Evolutionary conservation across 2,888 invertebrate genomes (phyloP), one percentile per base, ranked within the genome.

Genomic region (Operophtera brumata): DNA sequence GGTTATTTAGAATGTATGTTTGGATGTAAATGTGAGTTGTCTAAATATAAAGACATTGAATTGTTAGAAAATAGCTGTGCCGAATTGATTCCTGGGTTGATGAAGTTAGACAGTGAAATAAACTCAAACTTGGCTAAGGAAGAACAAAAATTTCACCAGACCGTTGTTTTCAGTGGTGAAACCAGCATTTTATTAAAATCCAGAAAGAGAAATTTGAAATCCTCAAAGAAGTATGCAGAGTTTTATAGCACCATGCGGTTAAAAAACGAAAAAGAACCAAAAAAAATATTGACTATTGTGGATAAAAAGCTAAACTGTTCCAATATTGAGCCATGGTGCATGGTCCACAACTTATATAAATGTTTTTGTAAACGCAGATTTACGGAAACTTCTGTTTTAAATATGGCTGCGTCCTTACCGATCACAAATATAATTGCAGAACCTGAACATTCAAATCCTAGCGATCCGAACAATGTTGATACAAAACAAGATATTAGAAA

Each of bases 91-190:
- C 80, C 83, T 1, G 81, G 78, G 0, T 72, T 91, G 45, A 61
- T 84, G 30, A 82, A 82, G 64, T 70, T 92, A 47, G 87, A 92
- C 59, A 85, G 86, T 63, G 83, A 90, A 70, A 86, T 87, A 0
- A 91, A 91, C 66, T 82, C 76, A 39, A 91, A 91, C 53, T 80
- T 94, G 57, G 92, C 94, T 0, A 93, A 92, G 75, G 93, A 93
- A 69, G 94, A 94, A 75, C 91, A 93, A 74, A 94, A 94, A 70
- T 94, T 94, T 77, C 93, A 93, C 11, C 93, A 94, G 66, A 94
- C 94, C 4, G 91, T 94, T 20, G 92, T 94, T 49, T 80, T 93
- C 37, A 91, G 93, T 8, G 92, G 92, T 25, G 91, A 93, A 67
- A 92, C 93, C 77, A 93, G 93, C 44, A 91, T 94, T 64, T 77